Evolutionary conservation across 2,113 vertebrate species (phyloP), one percentile per base, ranked within the genome.

Genomic region (Rattus norvegicus): DNA sequence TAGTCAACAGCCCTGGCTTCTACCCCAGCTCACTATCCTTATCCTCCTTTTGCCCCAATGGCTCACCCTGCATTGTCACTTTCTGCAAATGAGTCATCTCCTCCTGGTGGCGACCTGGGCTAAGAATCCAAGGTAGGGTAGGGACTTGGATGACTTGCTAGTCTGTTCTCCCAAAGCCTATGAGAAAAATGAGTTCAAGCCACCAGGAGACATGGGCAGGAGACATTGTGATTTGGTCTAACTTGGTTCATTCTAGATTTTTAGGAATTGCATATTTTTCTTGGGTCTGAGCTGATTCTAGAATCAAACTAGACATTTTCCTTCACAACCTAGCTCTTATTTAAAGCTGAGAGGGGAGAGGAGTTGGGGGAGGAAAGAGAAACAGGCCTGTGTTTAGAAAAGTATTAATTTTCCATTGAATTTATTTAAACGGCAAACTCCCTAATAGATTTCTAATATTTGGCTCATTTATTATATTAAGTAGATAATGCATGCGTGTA

Each of bases 341-440:
- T 97, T 99, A 99, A 69, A 99, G 97, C 91, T 99, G 93, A 98
- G 95, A 36, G 47, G 92, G 36, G 11, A 61, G 24, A 52, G 8
- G 30, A 87, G n/a, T 17, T 33, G 33, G 26, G 19, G 39, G 26
- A 14, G 5, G 30, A n/a, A n/a, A 19, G 54, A 56, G 73, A 72
- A 43, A 90, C 43, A 19, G 22, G 28, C 8, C 17, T 67, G 63
- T 86, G 67, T 90, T 91, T 69, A 63, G 76, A 90, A 70, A 93
- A 88, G 59, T 22, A 77, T 94, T 95, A 69, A 84, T 95, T 96
- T 96, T 56, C 65, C 65, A 11, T 30, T 59, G 79, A 24, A 90
- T 93, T 91, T 93, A 83, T 87, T 94, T 94, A 81, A 93, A 81
- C 73, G 83, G 61, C 73, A 92, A 87, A 83, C 49, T 89, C 92